These are phyloP conservation scores for Podarcis muralis DNA, from an alignment of 2,113 vertebrate species.

Conservation along the genomic window DNA sequence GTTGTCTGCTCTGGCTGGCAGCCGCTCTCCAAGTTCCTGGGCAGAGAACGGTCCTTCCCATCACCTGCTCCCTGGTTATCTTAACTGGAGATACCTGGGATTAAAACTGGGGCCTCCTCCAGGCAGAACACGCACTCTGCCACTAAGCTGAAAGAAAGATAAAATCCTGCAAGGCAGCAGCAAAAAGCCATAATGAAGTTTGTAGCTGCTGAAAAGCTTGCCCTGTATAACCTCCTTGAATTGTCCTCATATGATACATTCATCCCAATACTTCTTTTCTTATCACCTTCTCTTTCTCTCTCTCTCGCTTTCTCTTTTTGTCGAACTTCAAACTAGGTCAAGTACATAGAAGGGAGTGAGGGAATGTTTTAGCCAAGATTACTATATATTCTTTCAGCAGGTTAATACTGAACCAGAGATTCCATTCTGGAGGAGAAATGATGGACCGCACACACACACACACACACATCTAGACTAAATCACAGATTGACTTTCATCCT, in stretches of 20 bases:
- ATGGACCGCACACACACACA: background rate
- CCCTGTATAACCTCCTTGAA: background rate
- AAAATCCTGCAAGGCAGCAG: no score
- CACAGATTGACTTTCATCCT: background rate
- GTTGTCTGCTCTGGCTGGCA: background rate
- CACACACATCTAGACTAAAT: no score
- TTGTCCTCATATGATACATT: background rate
- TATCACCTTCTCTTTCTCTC: background rate
- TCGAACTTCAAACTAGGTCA: conserved; percentile 1
- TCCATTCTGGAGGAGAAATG: background rate
- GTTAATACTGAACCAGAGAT: background rate
- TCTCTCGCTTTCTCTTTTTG: background rate
- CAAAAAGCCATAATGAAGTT: background rate
- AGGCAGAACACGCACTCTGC: background rate
- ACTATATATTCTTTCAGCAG: background rate
- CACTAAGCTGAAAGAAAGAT: no score
- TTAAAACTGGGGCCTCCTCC: background rate
- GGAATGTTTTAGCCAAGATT: background rate
- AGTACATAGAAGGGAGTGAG: background rate
- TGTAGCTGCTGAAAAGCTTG: background rate
- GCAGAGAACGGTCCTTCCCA: background rate
- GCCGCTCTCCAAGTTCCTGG: background rate
- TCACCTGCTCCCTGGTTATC: background rate
- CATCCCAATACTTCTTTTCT: background rate
- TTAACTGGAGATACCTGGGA: no score